Base-by-base conservation (phyloP, 1,140 invertebrate species). In the Neelides sp. region DNA sequence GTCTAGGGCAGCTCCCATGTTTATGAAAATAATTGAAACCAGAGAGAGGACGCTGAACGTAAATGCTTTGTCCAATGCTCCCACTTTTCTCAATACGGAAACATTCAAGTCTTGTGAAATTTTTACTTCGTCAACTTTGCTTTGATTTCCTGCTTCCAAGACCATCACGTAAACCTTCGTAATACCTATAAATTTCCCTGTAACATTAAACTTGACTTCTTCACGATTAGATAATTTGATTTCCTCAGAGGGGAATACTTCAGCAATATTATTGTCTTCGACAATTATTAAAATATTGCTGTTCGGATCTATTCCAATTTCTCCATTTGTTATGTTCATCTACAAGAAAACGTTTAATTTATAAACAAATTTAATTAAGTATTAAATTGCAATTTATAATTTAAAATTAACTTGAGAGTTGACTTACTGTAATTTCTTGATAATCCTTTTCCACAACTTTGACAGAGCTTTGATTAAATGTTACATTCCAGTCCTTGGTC, bases 1-100 rank as follows among this genome's bases (percentile, higher is more conserved):
- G 64, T 91, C 80, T 63, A 94, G 73, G 0, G 89, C 86, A 66
- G 88, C 92, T 1, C 91, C 91, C 71, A 94, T 93, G 68, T 94
- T 92, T 37, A 94, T 82, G 64, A 89, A 94, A 53, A 91, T 78
- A 39, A 92, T 69, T 1, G 80, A 79, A 43, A 93, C 85, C 37
- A 95, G 73, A 40, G 77, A 66, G 7, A 80, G 79, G 3, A 93
- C 78, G 48, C 82, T 84, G 32, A 69, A 73, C 0, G 82, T 80
- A 60, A 93, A 94, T 15, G 85, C 67, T 4, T 69, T 74, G 64
- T 91, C 86, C 17, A 90, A 74, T 19, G 75, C 50, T 36, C 78
- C 66, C 35, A 75, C 63, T 48, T 77, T 70, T 24, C 84, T 67
- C 46, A 77, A 69, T 0, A 87, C 77, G 10, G 70, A 74, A 4